Base-by-base conservation (phyloP, 2,113 vertebrate genomes). In the Puma concolor region DNA sequence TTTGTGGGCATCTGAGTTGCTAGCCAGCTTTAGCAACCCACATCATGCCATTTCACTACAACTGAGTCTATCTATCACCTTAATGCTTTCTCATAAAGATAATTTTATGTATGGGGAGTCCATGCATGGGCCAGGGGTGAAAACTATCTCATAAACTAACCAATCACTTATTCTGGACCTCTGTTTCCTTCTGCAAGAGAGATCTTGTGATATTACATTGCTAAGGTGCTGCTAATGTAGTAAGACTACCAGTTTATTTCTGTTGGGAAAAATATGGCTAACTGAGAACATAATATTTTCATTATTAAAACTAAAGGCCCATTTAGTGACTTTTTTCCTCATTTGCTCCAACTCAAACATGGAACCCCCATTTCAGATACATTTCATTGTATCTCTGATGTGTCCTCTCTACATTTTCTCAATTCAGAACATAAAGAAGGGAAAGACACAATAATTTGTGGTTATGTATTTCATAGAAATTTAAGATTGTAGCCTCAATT, bases 401-500 rank as follows among this genome's bases (percentile, higher is more conserved):
- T 63, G 0, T 86, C 7, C 0, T 5, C 80, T 27, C 48, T 5
- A 27, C 29, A 64, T 1, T 13, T 31, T 93, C 64, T 91, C 69
- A 60, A 48, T 88, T 90, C 72, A 71, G 38, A 94, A 87, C n/a
- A 76, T 44, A 81, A 74, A 33, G 38, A 69, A 15, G 44, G 4
- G n/a, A 64, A 80, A 77, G 57, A 52, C n/a, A 60, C 15, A 57
- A 23, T 67, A 91, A 80, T 83, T 69, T 33, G 67, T 76, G 50
- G 57, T 66, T 66, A 9, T 48, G 2, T 3, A 72, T 86, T n/a
- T 91, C 15, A 83, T 60, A 92, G 11, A 80, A 0, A 33, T 64
- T 7, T 3, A 0, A 1, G 38, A 29, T 9, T 80, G 0, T 71
- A 0, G 0, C 27, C 0, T 76, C 54, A 64, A 48, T 54, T 57